Conservation (phyloP, 2,113 vertebrate species). For the Tachysurus fulvidraco region DNA sequence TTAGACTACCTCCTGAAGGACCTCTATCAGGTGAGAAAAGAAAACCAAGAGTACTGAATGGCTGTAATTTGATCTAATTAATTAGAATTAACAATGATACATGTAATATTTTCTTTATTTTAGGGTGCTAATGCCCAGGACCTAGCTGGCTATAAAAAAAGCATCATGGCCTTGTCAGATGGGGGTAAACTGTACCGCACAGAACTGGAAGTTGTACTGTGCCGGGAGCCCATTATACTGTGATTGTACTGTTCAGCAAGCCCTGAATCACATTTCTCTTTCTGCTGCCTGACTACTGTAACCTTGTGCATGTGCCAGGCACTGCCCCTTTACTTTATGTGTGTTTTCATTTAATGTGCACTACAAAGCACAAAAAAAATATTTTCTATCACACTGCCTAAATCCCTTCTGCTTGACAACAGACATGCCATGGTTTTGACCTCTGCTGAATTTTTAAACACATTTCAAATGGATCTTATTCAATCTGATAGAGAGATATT, state of each 20-base stretch:
- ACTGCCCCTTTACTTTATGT: slow-evolving; percentile 45
- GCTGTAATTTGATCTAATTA: not conserved
- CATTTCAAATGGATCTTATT: slow-evolving; percentile 34
- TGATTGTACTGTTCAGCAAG: slow-evolving; percentile 67
- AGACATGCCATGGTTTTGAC: slow-evolving; percentile 42
- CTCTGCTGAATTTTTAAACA: slow-evolving; percentile 45
- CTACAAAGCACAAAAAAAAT: slow-evolving; percentile 59
- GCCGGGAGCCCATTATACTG: slow-evolving; percentile 80
- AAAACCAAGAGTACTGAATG: not conserved
- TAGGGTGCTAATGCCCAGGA: slow-evolving; percentile 87
- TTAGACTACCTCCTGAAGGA: slow-evolving; percentile 93
- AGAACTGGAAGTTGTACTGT: slow-evolving; percentile 94
- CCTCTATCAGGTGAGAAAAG: slow-evolving; percentile 85
- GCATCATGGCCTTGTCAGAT: slow-evolving; percentile 92
- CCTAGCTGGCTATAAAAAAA: slow-evolving; percentile 86
- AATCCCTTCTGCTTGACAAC: slow-evolving; percentile 43
- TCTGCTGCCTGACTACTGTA: slow-evolving; percentile 68
- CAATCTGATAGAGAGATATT: slow-evolving; percentile 27
- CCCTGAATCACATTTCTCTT: slow-evolving; percentile 58
- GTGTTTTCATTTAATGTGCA: slow-evolving; percentile 64
- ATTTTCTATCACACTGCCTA: slow-evolving; percentile 19
- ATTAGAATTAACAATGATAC: not conserved
- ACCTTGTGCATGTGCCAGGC: slow-evolving; percentile 75
- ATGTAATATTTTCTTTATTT: slow-evolving; percentile 11
- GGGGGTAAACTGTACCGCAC: slow-evolving; percentile 92